Conservation (phyloP, 2,113 vertebrate species). For the Benitochromis conjunctus region DNA sequence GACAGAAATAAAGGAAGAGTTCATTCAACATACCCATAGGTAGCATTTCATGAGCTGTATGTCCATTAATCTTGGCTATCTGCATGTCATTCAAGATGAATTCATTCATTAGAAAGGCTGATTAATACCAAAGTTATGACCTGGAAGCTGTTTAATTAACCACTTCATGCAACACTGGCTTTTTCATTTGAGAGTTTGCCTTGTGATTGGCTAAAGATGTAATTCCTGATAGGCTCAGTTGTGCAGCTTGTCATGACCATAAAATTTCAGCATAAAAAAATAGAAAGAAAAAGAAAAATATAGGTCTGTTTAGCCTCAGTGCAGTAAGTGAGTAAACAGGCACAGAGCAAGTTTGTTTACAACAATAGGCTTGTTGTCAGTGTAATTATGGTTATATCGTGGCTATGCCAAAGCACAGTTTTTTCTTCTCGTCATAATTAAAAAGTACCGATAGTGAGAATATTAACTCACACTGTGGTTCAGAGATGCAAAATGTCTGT, state of each 20-base stretch:
- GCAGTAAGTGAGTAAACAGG: neutral
- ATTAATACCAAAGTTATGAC: conserved; percentile 43
- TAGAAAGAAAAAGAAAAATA: neutral
- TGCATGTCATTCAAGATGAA: conserved; percentile 52
- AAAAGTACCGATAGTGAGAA: neutral
- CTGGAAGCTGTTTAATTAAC: conserved; percentile 60
- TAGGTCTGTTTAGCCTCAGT: neutral
- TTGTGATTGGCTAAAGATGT: conserved; percentile 13
- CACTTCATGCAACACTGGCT: conserved; percentile 50
- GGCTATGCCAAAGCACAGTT: neutral
- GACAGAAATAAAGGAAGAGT: conserved; percentile 3
- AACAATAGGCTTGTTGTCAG: neutral
- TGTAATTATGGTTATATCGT: neutral
- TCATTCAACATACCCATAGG: conserved; percentile 5
- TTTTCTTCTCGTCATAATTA: neutral
- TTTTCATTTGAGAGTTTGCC: conserved; percentile 33
- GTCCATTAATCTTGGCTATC: conserved; percentile 53
- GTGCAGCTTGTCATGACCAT: neutral
- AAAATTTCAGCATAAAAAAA: neutral
- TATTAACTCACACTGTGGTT: neutral
- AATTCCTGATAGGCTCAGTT: neutral
- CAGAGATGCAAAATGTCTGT: neutral
- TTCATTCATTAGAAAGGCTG: conserved; percentile 43
- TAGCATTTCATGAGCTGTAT: conserved; percentile 16
- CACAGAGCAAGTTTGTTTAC: neutral